These are phyloP conservation scores for Acropora tenuis DNA, from an alignment of 64 coral and sea anemone genomes.

Conservation along the genomic window DNA sequence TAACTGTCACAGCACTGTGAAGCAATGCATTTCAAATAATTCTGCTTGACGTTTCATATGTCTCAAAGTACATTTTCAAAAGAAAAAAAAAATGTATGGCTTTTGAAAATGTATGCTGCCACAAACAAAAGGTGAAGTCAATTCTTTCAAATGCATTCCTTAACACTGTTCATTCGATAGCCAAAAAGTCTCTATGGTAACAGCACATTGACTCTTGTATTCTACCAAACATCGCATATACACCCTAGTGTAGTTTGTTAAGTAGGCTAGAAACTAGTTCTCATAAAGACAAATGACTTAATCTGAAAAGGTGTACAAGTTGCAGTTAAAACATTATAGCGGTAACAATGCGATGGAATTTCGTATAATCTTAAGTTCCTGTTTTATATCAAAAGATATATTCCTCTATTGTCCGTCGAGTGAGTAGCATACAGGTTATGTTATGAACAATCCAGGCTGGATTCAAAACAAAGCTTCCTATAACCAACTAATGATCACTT, in stretches of 20 bases:
- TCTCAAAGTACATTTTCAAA: too few relatives aligned
- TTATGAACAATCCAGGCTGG: constrained; percentile 7
- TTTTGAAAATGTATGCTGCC: too few relatives aligned
- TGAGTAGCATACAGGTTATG: not conserved
- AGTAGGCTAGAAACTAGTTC: not conserved
- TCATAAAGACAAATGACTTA: not conserved
- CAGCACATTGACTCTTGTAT: not conserved
- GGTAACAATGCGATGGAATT: not conserved
- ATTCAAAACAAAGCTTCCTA: not conserved
- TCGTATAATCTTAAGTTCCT: not conserved
- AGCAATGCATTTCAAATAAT: too few relatives aligned
- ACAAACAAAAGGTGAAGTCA: too few relatives aligned
- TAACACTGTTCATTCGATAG: too few relatives aligned
- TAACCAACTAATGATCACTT: not conserved
- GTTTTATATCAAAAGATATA: not conserved
- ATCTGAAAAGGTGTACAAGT: not conserved
- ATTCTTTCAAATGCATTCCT: not conserved
- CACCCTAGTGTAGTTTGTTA: constrained; percentile 11
- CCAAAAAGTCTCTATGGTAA: too few relatives aligned
- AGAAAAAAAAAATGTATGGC: too few relatives aligned
- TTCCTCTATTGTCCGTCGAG: not conserved
- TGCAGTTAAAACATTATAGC: not conserved
- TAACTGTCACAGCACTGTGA: not conserved
- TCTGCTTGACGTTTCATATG: too few relatives aligned
- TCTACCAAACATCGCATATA: constrained; percentile 14